A percentile compares a stretch with the other conserved stretches of the same genome.
phyloP scores from a whole-genome alignment of 2,113 vertebrate species.

The Amia ocellicauda region DNA sequence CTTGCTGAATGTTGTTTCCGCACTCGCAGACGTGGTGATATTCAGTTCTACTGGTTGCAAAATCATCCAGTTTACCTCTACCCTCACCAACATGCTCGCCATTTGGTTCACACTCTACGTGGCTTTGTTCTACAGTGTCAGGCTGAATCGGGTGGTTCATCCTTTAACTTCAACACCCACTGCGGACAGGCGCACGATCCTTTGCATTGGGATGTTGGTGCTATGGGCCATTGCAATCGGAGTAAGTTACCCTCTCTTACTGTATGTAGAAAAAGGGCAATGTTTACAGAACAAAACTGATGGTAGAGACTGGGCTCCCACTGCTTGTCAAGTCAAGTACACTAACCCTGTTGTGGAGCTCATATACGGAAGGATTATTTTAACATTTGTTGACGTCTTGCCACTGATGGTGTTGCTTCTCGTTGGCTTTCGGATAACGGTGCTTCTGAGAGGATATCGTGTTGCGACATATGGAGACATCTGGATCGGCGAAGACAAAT shows the following conservation, averaged over 20 bases:
- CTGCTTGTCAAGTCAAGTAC: slow-evolving; percentile 26
- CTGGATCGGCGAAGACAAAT: slow-evolving; percentile 53
- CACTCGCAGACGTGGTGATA: slow-evolving; percentile 25
- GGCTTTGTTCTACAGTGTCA: slow-evolving; percentile 30
- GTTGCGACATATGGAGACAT: slow-evolving; percentile 44
- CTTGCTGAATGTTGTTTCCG: slow-evolving; percentile 45
- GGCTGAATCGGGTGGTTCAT: slow-evolving; percentile 40
- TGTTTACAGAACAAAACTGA: slow-evolving; percentile 25
- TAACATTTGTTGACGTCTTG: slow-evolving; percentile 41
- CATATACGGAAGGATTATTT: slow-evolving; percentile 49
- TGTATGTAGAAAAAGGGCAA: slow-evolving; percentile 25
- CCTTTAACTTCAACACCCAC: slow-evolving; percentile 26
- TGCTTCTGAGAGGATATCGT: slow-evolving; percentile 40
- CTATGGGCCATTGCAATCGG: slow-evolving; percentile 38
- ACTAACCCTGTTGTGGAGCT: slow-evolving; percentile 35
- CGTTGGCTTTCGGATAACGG: slow-evolving; percentile 39
- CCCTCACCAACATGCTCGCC: slow-evolving; percentile 34
- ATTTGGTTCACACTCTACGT: slow-evolving; percentile 52
- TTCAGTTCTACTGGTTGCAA: slow-evolving; percentile 44
- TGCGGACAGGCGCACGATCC: slow-evolving; percentile 27
- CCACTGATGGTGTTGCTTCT: slow-evolving; percentile 43
- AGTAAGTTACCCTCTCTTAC: slow-evolving; percentile 39
- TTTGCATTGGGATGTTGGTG: slow-evolving; percentile 33
- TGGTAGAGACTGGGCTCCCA: slow-evolving; percentile 29
- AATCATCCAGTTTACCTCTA: slow-evolving; percentile 38